phyloP scores from a whole-genome alignment of 2,113 vertebrate genomes.

The Forbesichthys papilliferus region DNA sequence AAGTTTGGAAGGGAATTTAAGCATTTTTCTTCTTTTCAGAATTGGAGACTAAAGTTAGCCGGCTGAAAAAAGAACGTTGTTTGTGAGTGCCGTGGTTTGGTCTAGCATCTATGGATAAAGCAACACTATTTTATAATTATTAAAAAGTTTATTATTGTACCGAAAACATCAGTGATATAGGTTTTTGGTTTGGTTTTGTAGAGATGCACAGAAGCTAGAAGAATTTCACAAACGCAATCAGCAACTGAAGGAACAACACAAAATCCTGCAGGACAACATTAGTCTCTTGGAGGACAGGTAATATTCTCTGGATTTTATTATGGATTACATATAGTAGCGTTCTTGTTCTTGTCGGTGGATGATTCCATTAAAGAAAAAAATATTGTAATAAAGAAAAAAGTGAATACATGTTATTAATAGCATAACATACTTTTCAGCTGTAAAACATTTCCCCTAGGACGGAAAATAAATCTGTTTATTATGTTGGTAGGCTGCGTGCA shows the following conservation, averaged over 20 bases:
- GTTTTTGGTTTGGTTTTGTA: constrained; percentile 60
- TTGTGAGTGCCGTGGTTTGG: constrained; percentile 78
- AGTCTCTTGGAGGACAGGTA: constrained; percentile 90
- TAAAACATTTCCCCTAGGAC: neutral
- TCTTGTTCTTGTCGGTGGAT: no score
- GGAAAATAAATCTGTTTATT: constrained; percentile 6
- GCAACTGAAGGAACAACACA: constrained; percentile 90
- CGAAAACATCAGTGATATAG: no score
- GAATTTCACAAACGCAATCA: constrained; percentile 92
- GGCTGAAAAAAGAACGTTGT: constrained; percentile 87
- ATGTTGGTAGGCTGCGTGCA: constrained; percentile 78
- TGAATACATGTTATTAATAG: neutral
- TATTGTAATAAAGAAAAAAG: no score
- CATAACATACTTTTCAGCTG: neutral
- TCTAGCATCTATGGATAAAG: neutral
- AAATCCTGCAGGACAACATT: constrained; percentile 86
- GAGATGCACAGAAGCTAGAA: constrained; percentile 93
- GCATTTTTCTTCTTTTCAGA: constrained; percentile 62
- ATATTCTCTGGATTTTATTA: neutral
- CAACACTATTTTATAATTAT: no score
- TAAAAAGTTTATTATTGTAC: no score
- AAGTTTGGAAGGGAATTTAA: no score
- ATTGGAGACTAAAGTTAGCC: constrained; percentile 84
- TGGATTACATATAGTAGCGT: neutral
- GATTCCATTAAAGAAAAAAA: no score